phyloP scores from a whole-genome alignment of 2,888 invertebrate species.

The Mythimna impura region DNA sequence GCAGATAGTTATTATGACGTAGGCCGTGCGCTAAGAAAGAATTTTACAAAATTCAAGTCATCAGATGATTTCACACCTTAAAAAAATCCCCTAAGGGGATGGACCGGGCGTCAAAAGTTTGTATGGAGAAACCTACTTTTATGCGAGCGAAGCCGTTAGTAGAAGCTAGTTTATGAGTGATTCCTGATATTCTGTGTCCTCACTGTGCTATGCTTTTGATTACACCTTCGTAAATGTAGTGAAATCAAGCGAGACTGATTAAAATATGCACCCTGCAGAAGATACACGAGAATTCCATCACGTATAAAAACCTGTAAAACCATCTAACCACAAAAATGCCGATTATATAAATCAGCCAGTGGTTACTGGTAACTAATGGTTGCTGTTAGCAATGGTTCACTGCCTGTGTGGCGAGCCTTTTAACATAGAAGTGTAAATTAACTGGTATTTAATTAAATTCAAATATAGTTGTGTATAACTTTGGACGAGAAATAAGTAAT shows the following conservation, averaged over 20 bases:
- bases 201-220: neutral
- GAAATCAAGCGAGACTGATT: constrained; percentile 11
- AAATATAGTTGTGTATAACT: neutral
- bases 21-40: no score
- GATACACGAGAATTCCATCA: constrained; percentile 9
- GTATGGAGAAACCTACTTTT: neutral
- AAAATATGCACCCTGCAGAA: constrained; percentile 5
- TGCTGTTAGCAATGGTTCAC: constrained; percentile 18
- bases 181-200: neutral
- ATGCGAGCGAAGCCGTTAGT: no score
- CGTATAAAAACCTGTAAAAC: constrained; percentile 16
- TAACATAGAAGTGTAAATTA: constrained; percentile 7
- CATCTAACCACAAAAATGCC: constrained; percentile 20
- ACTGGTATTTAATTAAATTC: constrained; percentile 1
- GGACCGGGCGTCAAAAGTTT: neutral
- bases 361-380: constrained; percentile 32
- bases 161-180: no score
- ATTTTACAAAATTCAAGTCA: no score
- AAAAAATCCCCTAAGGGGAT: no score
- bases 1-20: no score
- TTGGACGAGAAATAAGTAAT: constrained; percentile 2
- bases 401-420: constrained; percentile 18
- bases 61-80: no score
- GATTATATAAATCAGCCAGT: constrained; percentile 23
- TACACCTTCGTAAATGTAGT: neutral